A percentile compares a stretch with the other conserved stretches of the same genome.
Conservation (phyloP, 2,113 vertebrate genomes). For the Phalacrocorax brasilianus region DNA sequence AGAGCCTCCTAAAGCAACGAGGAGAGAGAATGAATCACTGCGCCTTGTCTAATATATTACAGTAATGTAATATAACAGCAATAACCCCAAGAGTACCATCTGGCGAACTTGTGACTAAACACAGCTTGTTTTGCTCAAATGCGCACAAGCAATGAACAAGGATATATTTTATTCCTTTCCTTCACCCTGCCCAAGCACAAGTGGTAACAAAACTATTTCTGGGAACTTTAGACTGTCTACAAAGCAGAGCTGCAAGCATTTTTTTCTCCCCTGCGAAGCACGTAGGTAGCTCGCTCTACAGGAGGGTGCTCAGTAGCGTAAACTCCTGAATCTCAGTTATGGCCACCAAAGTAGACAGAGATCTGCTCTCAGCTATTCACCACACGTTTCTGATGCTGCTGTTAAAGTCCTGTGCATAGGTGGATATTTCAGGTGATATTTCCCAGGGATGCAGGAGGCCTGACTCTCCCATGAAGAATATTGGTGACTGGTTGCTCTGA, state of each 20-base stretch:
- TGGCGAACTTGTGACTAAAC: conserved; percentile 64
- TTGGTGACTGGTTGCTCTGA: conserved; percentile 11
- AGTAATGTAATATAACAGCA: conserved; percentile 58
- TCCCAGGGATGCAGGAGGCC: background rate
- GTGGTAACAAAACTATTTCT: background rate
- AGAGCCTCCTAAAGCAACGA: conserved; percentile 9
- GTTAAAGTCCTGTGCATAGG: background rate
- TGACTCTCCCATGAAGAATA: background rate
- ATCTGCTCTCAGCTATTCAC: background rate
- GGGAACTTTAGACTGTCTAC: background rate
- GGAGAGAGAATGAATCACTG: conserved; percentile 40
- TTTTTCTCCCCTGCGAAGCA: background rate
- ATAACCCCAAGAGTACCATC: conserved; percentile 61
- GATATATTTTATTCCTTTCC: conserved; percentile 20
- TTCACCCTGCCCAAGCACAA: background rate
- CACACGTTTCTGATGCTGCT: background rate
- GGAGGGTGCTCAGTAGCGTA: background rate
- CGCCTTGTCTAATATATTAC: conserved; percentile 31
- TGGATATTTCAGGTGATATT: conserved; percentile 6
- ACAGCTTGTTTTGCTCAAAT: conserved; percentile 49
- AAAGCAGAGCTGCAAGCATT: conserved; percentile 5
- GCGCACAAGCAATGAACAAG: background rate
- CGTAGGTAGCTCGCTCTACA: background rate
- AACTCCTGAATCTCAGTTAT: background rate
- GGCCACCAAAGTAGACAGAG: conserved; percentile 18